phyloP scores from a whole-genome alignment of 2,888 invertebrate genomes.

The Listrodromus nycthemerus region DNA sequence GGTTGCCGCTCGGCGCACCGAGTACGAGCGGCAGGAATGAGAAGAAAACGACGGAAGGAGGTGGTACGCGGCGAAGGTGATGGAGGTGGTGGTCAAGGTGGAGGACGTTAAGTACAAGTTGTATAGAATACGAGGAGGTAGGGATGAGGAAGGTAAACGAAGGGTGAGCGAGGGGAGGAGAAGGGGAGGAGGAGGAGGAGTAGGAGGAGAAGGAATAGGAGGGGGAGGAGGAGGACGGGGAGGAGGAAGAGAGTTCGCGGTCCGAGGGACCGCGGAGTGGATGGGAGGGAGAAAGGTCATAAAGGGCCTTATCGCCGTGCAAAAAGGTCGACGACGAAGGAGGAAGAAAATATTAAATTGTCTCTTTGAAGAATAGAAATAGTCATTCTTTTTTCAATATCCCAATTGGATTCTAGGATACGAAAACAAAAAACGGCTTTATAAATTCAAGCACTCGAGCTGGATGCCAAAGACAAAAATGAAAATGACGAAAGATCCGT shows the following conservation, averaged over 20 bases:
- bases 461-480: neutral
- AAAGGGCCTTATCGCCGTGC: conserved; percentile 51
- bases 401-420: no score
- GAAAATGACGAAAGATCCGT: neutral
- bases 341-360: conserved; percentile 52
- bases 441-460: neutral
- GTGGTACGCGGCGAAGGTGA: conserved; percentile 61
- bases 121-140: conserved; percentile 45
- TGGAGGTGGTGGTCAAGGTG: conserved; percentile 63
- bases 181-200: conserved; percentile 58
- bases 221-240: conserved; percentile 32
- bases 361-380: neutral
- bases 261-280: conserved; percentile 52
- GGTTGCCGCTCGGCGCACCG: conserved; percentile 45
- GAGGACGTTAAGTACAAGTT: conserved; percentile 52
- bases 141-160: conserved; percentile 68
- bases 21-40: conserved; percentile 50
- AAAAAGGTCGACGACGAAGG: conserved; percentile 71
- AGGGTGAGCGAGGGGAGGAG: conserved; percentile 62
- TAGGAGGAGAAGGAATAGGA: conserved; percentile 62
- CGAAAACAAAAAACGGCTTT: neutral
- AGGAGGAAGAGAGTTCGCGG: conserved; percentile 47
- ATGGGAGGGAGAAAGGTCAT: conserved; percentile 50
- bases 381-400: neutral
- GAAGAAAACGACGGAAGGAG: conserved; percentile 54